Evolutionary conservation across 2,797 vertebrate genomes (phyloP).

Genomic region (Scarus forsteni): DNA sequence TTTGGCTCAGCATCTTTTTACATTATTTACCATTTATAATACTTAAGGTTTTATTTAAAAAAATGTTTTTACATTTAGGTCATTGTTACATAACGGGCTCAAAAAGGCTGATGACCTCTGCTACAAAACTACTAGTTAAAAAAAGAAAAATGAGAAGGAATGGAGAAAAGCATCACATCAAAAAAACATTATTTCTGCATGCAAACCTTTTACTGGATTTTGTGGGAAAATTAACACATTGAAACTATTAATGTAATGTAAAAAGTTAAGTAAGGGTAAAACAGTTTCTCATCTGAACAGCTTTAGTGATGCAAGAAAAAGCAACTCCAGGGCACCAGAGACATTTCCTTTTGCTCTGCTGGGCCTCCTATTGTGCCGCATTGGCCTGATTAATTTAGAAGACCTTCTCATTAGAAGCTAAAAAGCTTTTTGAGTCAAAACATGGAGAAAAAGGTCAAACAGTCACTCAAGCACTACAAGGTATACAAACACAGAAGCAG

Average conservation of each 20-base stretch:
- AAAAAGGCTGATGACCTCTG: too few relatives aligned
- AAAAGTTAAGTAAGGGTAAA: slow-evolving; percentile 11
- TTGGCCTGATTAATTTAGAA: slow-evolving; percentile 67
- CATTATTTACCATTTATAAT: too few relatives aligned
- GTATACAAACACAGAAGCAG: not conserved
- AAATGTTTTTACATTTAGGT: too few relatives aligned
- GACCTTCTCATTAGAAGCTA: slow-evolving; percentile 42
- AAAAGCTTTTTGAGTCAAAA: slow-evolving; percentile 45
- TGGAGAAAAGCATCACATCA: too few relatives aligned
- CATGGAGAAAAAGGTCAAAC: slow-evolving; percentile 11
- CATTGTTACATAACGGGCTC: too few relatives aligned
- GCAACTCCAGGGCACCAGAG: slow-evolving; percentile 67
- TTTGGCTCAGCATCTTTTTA: too few relatives aligned
- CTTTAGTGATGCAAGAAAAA: slow-evolving; percentile 75
- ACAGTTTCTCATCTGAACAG: slow-evolving; percentile 71
- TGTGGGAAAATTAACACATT: not conserved
- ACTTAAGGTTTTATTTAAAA: too few relatives aligned
- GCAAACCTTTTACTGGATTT: not conserved
- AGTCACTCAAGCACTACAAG: not conserved
- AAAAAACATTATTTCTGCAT: not conserved
- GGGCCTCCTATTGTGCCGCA: slow-evolving; percentile 54
- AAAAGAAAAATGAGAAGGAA: too few relatives aligned
- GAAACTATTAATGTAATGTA: not conserved
- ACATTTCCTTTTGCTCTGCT: slow-evolving; percentile 42
- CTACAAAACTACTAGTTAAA: too few relatives aligned